Evolutionary conservation across 2,113 vertebrate species (phyloP), one percentile per base, ranked within the genome.

Genomic region (Vimba vimba): DNA sequence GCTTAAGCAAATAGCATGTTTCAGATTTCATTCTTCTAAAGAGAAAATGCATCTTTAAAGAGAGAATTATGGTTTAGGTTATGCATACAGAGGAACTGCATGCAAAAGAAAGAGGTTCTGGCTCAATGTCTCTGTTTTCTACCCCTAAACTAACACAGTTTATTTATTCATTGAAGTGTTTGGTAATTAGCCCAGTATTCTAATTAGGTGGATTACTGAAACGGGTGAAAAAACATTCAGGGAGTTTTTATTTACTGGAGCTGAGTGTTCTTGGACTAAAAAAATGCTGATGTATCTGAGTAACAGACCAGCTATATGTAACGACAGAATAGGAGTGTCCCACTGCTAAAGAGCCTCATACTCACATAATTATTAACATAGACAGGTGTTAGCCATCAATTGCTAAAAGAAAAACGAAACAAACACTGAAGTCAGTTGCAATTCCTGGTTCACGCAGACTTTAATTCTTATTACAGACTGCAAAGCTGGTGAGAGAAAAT

Each of bases 321-420:
- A 75, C 6, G 0, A 45, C 10, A 74, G 36, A 75, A 75, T 75
- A 68, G 19, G 66, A 68, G 7, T 36, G 17, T 39, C 7, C 30
- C 33, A 69, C 60, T 62, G 3, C 60, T 62, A 62, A 27, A 62
- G 3, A 25, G 9, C 23, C 4, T 50, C n/a, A 6, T 55, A 45
- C 15, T 71, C 17, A 45, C 15, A 27, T 3, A 21, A 45, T 43
- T 30, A 52, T 47, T 17, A 30, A 21, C 50, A 43, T 59, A 59
- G 43, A 57, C 95, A 96, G 96, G 95, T 95, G 89, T 92, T 90
- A 95, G 93, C 91, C 93, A 92, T 52, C 94, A 93, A 89, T 93
- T 94, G 89, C 95, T 95, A 88, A 93, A 94, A 43, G 39, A 92
- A 96, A 96, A 90, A 95, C 95, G 90, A 95, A 94, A 84, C 93